Evolutionary conservation across 2,888 invertebrate genomes (phyloP).

Genomic region (Idaea dimidiata): DNA sequence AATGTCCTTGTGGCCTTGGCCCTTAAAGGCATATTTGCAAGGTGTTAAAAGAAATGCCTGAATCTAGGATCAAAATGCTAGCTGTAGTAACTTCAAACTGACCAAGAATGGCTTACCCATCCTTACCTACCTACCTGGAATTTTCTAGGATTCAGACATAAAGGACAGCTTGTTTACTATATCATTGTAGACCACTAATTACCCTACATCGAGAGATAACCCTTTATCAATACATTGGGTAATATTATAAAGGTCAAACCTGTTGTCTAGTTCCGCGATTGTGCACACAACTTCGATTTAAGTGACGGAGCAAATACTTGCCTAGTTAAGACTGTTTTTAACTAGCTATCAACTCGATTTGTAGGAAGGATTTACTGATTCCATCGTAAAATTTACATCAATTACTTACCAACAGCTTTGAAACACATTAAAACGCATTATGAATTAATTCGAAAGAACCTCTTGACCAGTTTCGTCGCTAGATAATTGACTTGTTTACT

Average conservation of each 20-base stretch:
- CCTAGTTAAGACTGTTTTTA: too few species aligned
- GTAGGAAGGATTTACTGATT: background rate
- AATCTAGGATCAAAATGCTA: too few species aligned
- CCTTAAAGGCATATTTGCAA: too few species aligned
- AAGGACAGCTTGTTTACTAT: background rate
- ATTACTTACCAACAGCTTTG: constrained; percentile 10
- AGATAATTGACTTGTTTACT: constrained; percentile 68
- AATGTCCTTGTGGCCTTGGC: too few species aligned
- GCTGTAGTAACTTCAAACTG: background rate
- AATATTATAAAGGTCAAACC: constrained; percentile 64
- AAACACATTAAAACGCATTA: background rate
- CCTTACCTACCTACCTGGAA: too few species aligned
- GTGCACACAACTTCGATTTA: constrained; percentile 39
- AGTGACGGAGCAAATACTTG: constrained; percentile 41
- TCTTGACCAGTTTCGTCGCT: constrained; percentile 4
- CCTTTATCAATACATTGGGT: constrained; percentile 51
- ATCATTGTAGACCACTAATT: constrained; percentile 24
- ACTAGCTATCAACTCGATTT: constrained; percentile 10
- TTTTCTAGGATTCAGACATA: background rate
- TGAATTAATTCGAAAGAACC: background rate
- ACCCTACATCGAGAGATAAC: constrained; percentile 51
- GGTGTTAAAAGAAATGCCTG: too few species aligned
- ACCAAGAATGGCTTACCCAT: background rate
- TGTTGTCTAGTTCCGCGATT: constrained; percentile 60
- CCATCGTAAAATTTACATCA: background rate